Percentiles rank a stretch among this genome's conserved stretches.
phyloP scores from a whole-genome alignment of 2,888 invertebrate species.

The Sarcophaga subvicina region DNA sequence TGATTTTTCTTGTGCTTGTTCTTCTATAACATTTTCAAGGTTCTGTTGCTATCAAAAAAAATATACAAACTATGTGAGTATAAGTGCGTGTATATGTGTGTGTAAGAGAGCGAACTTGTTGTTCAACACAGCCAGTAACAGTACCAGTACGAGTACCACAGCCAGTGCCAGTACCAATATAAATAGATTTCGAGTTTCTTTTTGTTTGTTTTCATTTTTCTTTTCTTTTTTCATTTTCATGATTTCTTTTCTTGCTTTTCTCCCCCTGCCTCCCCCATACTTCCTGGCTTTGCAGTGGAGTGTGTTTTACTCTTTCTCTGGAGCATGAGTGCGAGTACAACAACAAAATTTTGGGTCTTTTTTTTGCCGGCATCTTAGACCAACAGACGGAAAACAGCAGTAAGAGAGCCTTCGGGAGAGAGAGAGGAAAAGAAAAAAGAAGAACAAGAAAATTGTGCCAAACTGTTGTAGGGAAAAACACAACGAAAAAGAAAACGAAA shows the following conservation, averaged over 20 bases:
- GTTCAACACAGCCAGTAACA: constrained; percentile 42
- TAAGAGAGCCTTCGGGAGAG: constrained; percentile 12
- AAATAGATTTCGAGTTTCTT: constrained; percentile 59
- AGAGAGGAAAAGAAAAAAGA: constrained; percentile 24
- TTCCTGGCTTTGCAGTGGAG: constrained; percentile 23
- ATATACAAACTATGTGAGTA: background rate
- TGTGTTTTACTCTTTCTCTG: constrained; percentile 58
- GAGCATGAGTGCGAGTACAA: constrained; percentile 58
- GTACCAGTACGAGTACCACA: constrained; percentile 27
- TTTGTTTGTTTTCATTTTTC: constrained; percentile 43
- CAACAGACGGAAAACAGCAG: constrained; percentile 28
- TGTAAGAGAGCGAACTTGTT: constrained; percentile 62
- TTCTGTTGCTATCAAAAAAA: constrained; percentile 46
- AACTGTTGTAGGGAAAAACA: constrained; percentile 44
- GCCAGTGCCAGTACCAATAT: constrained; percentile 44
- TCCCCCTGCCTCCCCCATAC: background rate
- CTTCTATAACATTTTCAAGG: constrained; percentile 58
- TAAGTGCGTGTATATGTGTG: background rate
- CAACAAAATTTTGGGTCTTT: constrained; percentile 34
- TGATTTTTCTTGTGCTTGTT: constrained; percentile 10
- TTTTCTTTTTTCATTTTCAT: constrained; percentile 19
- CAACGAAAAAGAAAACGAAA: constrained; percentile 37
- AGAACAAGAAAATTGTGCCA: constrained; percentile 66
- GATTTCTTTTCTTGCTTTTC: constrained; percentile 28
- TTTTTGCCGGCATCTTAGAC: constrained; percentile 62